Evolutionary conservation across 2,113 vertebrate species (phyloP), one percentile per base, ranked within the genome.

Genomic region (Regulus satrapa): DNA sequence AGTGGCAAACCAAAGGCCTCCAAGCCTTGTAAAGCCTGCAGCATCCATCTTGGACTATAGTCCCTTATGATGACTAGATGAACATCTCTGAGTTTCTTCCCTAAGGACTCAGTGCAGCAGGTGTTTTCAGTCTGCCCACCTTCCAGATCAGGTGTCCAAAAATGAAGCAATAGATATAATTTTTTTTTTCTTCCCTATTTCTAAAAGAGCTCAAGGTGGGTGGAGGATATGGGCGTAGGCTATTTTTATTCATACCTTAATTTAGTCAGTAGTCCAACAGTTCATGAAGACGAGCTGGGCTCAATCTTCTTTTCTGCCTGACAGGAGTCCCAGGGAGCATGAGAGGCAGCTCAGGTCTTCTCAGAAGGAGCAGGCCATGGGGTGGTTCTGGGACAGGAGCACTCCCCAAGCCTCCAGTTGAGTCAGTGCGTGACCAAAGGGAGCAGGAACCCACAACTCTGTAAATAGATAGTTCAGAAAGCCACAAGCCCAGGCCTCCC

Each of bases 91-190:
- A 90, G 49, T 86, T 82, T 58, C 55, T 71, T 93, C 67, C 51
- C 45, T 41, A 82, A 83, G 67, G 75, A 79, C 63, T 93, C 72
- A 31, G 68, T 58, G 68, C 88, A 94, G 96, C 95, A 97, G 96
- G 96, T 97, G 96, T 76, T 92, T 97, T 94, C 91, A 94, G 75
- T 79, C 96, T 96, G 95, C 95, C 96, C 88, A 96, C 96, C 82
- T 93, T 95, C 95, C 95, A 95, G 94, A 97, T 94, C 94, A 97
- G 96, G 96, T 97, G 96, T 92, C 88, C 94, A 86, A 84, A 93
- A 92, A 77, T 18, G 52, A 63, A 93, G 95, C 72, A 94, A 69
- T 62, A 90, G 73, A 79, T 76, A 49, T 20, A 28, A 7, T 24
- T 75, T 77, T 95, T 72, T 63, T 93, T 95, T 72, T 20, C 78